Conservation (phyloP, 2,113 vertebrate genomes). For the Protomyctophum bolini region DNA sequence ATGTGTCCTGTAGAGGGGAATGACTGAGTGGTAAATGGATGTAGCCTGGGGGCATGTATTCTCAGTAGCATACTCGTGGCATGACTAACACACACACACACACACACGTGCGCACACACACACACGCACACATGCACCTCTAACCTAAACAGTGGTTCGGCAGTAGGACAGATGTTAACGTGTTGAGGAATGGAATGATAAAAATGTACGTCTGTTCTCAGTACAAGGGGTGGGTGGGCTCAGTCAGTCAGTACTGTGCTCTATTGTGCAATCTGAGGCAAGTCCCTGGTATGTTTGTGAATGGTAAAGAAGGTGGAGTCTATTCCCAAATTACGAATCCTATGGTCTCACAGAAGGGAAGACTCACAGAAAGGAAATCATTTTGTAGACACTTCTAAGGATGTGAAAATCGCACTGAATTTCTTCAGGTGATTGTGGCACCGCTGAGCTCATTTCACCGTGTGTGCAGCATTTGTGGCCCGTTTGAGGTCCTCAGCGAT, state of each 20-base stretch:
- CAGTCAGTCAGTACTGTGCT: conserved; percentile 9
- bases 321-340: background rate
- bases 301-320: background rate
- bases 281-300: conserved; percentile 1
- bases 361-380: no score
- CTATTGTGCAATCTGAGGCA: conserved; percentile 42
- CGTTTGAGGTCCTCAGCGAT: no score
- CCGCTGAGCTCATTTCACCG: no score
- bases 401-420: no score
- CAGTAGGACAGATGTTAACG: conserved; percentile 76
- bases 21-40: conserved; percentile 32
- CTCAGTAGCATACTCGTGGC: conserved; percentile 45
- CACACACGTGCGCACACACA: conserved; percentile 50
- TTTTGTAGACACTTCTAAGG: no score
- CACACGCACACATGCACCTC: conserved; percentile 44
- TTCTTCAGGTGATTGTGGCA: no score
- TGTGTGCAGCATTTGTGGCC: no score
- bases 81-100: conserved; percentile 48
- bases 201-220: conserved; percentile 74
- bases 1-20: conserved; percentile 26
- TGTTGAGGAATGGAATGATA: conserved; percentile 77
- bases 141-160: no score
- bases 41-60: conserved; percentile 57
- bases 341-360: no score
- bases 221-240: conserved; percentile 63